Evolutionary conservation across 2,888 invertebrate genomes (phyloP), one percentile per base, ranked within the genome.

Genomic region (Colostygia pectinataria): DNA sequence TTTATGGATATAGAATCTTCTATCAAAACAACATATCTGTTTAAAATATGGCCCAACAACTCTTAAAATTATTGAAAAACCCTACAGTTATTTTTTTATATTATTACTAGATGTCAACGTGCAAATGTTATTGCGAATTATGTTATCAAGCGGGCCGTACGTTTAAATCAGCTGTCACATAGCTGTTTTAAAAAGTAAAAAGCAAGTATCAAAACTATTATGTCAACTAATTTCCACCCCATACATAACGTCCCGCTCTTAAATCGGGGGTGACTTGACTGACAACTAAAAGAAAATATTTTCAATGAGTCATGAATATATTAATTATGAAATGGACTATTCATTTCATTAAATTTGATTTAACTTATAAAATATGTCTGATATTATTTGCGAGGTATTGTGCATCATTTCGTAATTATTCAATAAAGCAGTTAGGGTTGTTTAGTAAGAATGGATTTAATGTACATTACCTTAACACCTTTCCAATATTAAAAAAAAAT

Each of bases 241-340:
- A 41, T 37, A 51, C 49, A 53, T 59, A 29, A 28, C 53, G 37
- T 50, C 43, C 59, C 43, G 28, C 43, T 41, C 50, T 38, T 47
- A 45, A 57, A 42, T 45, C 57, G 51, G 66, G 74, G 74, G 70
- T 57, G 36, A 57, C 52, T 66, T 88, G 88, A 88, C 76, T 83
- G 88, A 87, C 87, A 78, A 65, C 68, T 83, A 79, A 88, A 79
- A 79, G 79, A 78, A 74, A 72, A 61, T 60, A 59, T 69, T 77
- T 73, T 80, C 72, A 74, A 81, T 74, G 65, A 71, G 71, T 66
- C 70, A 78, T 84, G 83, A 83, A 86, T 87, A 61, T 42, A 86
- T 84, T 87, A 84, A 87, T 87, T 85, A 80, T 75, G 69, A 74
- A 77, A 79, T 73, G 72, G 74, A 71, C 72, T 68, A 76, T 77